Percentiles rank a stretch among this genome's conserved stretches.
Evolutionary conservation across 2,888 invertebrate species (phyloP).

Genomic region (Pseudococcus viburni): DNA sequence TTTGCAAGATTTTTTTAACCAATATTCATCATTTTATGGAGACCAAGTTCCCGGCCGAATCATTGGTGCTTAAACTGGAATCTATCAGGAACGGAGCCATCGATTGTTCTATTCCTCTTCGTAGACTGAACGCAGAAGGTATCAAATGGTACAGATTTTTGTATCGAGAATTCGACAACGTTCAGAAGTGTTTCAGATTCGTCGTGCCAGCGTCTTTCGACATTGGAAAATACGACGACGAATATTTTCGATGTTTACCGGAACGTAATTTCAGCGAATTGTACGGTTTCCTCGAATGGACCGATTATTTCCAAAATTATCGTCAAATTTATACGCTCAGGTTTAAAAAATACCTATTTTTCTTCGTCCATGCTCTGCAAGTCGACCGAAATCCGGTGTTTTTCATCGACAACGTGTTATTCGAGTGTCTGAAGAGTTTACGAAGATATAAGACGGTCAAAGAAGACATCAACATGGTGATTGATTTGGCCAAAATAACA

Average conservation of each 20-base stretch:
- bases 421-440: constrained; percentile 51
- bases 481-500: background rate
- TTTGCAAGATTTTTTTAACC: background rate
- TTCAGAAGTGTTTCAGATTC: background rate
- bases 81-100: background rate
- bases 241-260: constrained; percentile 13
- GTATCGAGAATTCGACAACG: background rate
- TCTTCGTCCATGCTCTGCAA: constrained; percentile 14
- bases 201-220: background rate
- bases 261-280: constrained; percentile 25
- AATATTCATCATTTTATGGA: background rate
- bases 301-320: background rate
- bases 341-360: constrained; percentile 52
- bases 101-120: background rate
- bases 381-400: constrained; percentile 39
- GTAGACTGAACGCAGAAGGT: constrained; percentile 10
- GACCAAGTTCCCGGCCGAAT: background rate
- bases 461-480: background rate
- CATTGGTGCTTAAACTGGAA: background rate
- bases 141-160: background rate
- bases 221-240: background rate
- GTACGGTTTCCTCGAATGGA: constrained; percentile 24
- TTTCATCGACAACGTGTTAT: constrained; percentile 40
- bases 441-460: background rate
- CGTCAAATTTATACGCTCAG: background rate